Base-by-base conservation (phyloP, 2,797 vertebrate genomes). In the Periophthalmus magnuspinnatus region DNA sequence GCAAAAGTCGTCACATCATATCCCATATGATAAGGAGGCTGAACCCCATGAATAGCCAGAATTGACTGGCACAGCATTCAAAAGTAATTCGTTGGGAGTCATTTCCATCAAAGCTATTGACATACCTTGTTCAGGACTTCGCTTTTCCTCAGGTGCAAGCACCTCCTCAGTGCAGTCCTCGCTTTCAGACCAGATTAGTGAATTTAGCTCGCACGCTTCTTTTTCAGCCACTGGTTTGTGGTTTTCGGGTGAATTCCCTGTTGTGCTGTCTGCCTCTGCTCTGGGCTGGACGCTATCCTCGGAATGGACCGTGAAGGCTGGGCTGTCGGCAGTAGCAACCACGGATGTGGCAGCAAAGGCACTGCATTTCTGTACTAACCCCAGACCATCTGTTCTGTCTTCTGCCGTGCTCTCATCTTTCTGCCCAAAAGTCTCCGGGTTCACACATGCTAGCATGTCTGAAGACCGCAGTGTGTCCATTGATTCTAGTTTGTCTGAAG, bases 61-160 rank as follows among this genome's bases (percentile, higher is more conserved):
- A 48, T 0, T 22, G 8, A 55, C 21, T 22, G 9, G 5, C 52
- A 54, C 52, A 22, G 41, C 11, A 45, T 2, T 21, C 8, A 52
- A 9, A 54, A 52, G 50, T 52, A n/a, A 9, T 11, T 5, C 1
- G 9, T 13, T 32, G 24, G 14, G 7, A 21, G 7, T 1, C 4
- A 32, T 28, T 57, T 24, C 13, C 24, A 28, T 32, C 24, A 17
- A 57, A 2, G 24, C 5, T 28, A 32, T 7, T 57, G 55, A 5
- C 91, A 71, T 88, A 91, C 92, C 91, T n/a, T 64, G 65, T 80
- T 80, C 83, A 45, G 69, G 60, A 24, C 81, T 77, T 50, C 0
- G 62, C 32, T 47, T 65, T 58, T 69, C 75, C 67, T 57, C 70
- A 38, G 17, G 57, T 24, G 61, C 36, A 69, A 38, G 61, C 59